Base-by-base conservation (phyloP, 2,888 invertebrate species). In the Sinohyriopsis cumingii region DNA sequence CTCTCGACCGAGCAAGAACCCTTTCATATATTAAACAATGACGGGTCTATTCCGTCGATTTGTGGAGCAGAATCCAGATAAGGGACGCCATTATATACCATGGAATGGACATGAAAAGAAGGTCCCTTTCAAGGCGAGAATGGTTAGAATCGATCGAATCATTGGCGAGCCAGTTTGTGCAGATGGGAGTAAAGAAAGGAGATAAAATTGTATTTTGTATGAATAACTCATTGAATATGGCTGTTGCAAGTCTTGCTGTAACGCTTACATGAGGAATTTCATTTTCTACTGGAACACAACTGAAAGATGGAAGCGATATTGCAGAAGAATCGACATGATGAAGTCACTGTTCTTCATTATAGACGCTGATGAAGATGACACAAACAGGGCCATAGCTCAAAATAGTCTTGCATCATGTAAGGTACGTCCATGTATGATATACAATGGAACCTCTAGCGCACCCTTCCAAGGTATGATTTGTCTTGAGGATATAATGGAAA, bases 301-400 rank as follows among this genome's bases (percentile, higher is more conserved):
- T 74, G 24, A 70, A 69, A 65, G 77, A 77, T 63, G 77, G 77
- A 56, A 77, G 72, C 71, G 74, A 77, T 63, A 22, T 77, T 53
- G 28, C 28, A 28, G 28, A 28, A 28, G 5, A 28, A 62, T 65
- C 24, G 63, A 74, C 18, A 63, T 54, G 18, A 25, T 63, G 59
- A 56, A 70, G 15, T 61, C 54, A n/a, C 54, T 70, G 22, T 53
- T 71, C 33, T 59, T 75, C 7, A 54, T 75, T 5, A 67, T 77
- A 12, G 72, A 74, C 54, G 61, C 67, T 15, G 55, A 22, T n/a
- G 28, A 19, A 4, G 22, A 33, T 25, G 74, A 74, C 24, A 66
- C 56, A 12, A 73, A 72, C 63, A 71, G 71, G 72, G 57, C 66
- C 45, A 72, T 77, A 0, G 22, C 72, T 9, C 65, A 72, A 33